phyloP scores from a whole-genome alignment of 2,113 vertebrate genomes.

The Salvator merianae region DNA sequence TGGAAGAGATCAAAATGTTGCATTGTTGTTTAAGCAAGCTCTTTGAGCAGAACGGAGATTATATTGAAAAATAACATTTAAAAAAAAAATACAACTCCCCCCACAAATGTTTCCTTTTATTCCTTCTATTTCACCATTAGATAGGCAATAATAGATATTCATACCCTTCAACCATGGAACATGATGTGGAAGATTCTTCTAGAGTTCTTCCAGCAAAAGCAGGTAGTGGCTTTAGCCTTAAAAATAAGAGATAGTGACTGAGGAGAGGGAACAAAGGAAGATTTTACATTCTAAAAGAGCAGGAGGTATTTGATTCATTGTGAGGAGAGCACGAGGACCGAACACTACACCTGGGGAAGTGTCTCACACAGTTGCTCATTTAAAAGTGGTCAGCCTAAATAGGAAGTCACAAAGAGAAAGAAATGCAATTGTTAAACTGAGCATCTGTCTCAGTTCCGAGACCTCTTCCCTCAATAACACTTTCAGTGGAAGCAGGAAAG shows the following conservation, averaged over 20 bases:
- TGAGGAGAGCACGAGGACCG: slow-evolving; percentile 33
- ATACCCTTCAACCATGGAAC: not conserved
- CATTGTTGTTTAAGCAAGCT: too few species aligned
- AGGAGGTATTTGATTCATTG: slow-evolving; percentile 42
- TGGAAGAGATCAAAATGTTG: too few species aligned
- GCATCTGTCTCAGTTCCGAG: slow-evolving; percentile 40
- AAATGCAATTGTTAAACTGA: slow-evolving; percentile 39
- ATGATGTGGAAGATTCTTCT: not conserved
- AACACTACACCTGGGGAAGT: slow-evolving; percentile 21
- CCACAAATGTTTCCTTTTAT: too few species aligned
- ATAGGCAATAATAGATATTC: not conserved
- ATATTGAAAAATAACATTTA: too few species aligned
- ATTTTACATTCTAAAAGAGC: not conserved
- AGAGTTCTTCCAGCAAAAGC: slow-evolving; percentile 12
- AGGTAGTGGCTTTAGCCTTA: not conserved
- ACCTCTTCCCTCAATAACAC: slow-evolving; percentile 41
- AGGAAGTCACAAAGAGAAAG: slow-evolving; percentile 44
- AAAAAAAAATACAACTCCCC: too few species aligned
- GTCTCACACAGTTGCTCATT: slow-evolving; percentile 33
- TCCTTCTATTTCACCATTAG: too few species aligned
- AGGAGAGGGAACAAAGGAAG: slow-evolving; percentile 25
- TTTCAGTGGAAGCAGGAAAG: slow-evolving; percentile 5
- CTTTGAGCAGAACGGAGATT: too few species aligned
- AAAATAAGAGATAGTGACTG: slow-evolving; percentile 1
- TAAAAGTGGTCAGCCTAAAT: slow-evolving; percentile 41